phyloP scores from a whole-genome alignment of 2,797 vertebrate genomes.

The Bucorvus abyssinicus region DNA sequence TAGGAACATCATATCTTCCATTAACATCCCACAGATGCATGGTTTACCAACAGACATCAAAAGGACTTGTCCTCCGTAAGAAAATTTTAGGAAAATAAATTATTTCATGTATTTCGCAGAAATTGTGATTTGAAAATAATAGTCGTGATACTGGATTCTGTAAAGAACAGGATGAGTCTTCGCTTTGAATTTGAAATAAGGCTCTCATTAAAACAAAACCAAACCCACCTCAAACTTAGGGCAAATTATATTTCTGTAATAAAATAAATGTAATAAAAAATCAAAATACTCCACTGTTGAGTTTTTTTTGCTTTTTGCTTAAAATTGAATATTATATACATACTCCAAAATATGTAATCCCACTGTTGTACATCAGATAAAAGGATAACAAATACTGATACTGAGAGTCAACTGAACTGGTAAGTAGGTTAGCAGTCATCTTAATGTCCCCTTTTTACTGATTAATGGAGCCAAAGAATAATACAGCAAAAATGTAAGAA shows the following conservation, averaged over 20 bases:
- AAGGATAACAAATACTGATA: neutral
- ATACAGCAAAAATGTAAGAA: neutral
- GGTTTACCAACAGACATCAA: neutral
- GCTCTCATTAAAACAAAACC: neutral
- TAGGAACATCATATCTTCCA: neutral
- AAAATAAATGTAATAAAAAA: neutral
- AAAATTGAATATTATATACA: neutral
- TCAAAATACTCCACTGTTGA: neutral
- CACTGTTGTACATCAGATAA: neutral
- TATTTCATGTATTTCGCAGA: neutral
- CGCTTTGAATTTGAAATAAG: neutral
- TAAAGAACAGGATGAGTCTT: neutral
- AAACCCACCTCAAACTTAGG: neutral
- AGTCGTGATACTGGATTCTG: neutral
- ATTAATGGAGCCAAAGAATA: neutral
- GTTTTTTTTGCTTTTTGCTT: neutral
- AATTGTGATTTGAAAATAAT: neutral
- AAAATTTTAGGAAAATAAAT: neutral
- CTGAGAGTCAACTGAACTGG: neutral
- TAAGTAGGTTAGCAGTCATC: neutral
- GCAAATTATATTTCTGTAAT: neutral
- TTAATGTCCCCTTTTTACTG: neutral
- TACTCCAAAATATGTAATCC: neutral
- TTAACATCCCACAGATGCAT: neutral
- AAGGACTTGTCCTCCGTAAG: neutral